Percentiles rank a stretch among this genome's conserved stretches.
phyloP scores from a whole-genome alignment of 1,140 invertebrate species.

The Dendrolimus kikuchii region DNA sequence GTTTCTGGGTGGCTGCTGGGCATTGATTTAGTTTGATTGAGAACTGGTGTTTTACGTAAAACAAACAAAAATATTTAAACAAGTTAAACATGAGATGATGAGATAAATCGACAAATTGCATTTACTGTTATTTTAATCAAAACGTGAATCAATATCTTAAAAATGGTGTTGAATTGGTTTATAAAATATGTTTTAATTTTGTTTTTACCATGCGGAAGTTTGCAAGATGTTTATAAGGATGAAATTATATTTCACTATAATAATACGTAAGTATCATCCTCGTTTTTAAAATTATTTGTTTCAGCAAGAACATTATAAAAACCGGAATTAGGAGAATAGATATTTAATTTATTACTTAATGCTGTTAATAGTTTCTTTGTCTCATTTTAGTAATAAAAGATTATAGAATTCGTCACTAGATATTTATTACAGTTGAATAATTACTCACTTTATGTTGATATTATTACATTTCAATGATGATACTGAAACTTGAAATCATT shows the following conservation, averaged over 20 bases:
- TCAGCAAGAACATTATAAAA: neutral
- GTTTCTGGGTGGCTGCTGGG: too few relatives aligned
- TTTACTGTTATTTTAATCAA: too few relatives aligned
- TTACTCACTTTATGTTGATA: neutral
- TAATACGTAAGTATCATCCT: conserved; percentile 47
- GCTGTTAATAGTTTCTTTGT: too few relatives aligned
- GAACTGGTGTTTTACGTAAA: too few relatives aligned
- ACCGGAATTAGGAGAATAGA: neutral
- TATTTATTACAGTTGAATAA: neutral
- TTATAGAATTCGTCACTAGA: neutral
- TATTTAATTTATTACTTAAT: neutral
- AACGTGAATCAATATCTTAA: neutral
- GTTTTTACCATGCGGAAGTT: conserved; percentile 7
- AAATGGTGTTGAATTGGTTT: conserved; percentile 8
- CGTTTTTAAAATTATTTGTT: neutral
- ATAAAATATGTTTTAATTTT: conserved; percentile 9
- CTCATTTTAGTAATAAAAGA: too few relatives aligned
- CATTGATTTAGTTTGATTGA: too few relatives aligned
- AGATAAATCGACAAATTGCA: too few relatives aligned
- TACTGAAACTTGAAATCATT: too few relatives aligned
- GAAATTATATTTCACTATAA: conserved; percentile 59
- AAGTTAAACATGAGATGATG: too few relatives aligned
- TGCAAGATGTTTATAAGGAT: conserved; percentile 21
- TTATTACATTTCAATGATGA: neutral
- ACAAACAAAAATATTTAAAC: too few relatives aligned